These are phyloP conservation scores for Synergus itoensis DNA, from an alignment of 2,888 invertebrate genomes.

Conservation along the genomic window DNA sequence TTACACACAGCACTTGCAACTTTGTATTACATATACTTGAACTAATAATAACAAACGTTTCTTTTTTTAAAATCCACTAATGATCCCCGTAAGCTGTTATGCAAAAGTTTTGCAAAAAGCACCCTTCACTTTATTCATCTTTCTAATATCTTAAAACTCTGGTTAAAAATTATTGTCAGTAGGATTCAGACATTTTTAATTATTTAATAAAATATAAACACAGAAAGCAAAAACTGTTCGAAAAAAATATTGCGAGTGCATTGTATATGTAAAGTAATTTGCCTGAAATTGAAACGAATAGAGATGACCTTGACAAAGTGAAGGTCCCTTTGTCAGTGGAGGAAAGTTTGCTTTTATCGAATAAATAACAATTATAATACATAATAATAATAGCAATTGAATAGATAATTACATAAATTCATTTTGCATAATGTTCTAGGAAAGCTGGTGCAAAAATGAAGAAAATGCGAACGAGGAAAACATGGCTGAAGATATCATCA, in stretches of 20 bases:
- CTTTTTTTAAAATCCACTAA: background rate
- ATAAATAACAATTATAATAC: background rate
- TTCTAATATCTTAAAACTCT: background rate
- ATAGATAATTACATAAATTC: background rate
- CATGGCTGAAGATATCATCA: background rate
- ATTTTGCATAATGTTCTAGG: background rate
- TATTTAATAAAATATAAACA: background rate
- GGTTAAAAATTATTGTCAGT: too few species aligned
- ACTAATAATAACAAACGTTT: background rate
- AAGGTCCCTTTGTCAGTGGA: background rate
- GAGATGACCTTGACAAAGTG: constrained; percentile 53
- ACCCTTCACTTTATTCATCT: background rate
- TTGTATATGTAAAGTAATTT: constrained; percentile 27
- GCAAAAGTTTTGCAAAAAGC: background rate
- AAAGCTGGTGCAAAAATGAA: background rate
- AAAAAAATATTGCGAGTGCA: background rate
- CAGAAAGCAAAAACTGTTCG: background rate
- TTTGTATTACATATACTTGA: background rate
- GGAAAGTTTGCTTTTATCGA: background rate
- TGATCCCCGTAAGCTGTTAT: background rate
- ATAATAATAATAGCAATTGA: background rate
- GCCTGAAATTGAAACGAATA: constrained; percentile 24
- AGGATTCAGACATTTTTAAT: background rate
- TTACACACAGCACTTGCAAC: background rate
- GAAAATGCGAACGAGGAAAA: constrained; percentile 15